Evolutionary conservation across 2,113 vertebrate species (phyloP), one percentile per base, ranked within the genome.

Genomic region (Herpailurus yagouaroundi): DNA sequence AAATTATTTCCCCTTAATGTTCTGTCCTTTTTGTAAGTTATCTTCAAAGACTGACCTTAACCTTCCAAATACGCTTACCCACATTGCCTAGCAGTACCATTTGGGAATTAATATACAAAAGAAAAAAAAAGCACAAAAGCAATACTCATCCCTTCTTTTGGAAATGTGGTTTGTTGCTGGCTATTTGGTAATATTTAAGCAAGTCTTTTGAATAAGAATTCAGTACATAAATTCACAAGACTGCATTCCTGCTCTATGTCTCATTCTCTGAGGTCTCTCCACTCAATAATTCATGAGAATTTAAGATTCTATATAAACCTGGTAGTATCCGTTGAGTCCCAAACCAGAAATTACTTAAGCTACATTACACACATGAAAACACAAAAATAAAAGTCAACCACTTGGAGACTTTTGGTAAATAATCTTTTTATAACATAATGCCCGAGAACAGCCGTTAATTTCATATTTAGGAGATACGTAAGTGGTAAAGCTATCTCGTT

Each of bases 331-430:
- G 94, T 89, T 88, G 81, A 92, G 45, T 52, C 83, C 74, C 88
- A 92, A 89, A 80, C 33, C 80, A 94, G 85, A 96, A 95, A 87
- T 86, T 45, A 92, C 29, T 95, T 76, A 76, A 85, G 31, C 57
- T 81, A 63, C 11, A 85, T 2, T 66, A 93, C 71, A 38, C 94
- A 91, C 9, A 88, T 45, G 21, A 97, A 85, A 92, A 96, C 36
- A 88, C 71, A 90, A 96, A 94, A 96, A 91, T 91, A 92, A 94
- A 97, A 93, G 71, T 36, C 86, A 84, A 57, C 66, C 77, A 84
- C 93, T 87, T 91, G 76, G 66, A 94, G 68, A 90, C 77, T 96
- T 92, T 73, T 31, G 55, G 55, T 80, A 95, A 97, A 84, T 96
- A 86, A 74, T 66, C 48, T 68, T 92, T 80, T 88, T 89, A 92